Conservation (phyloP, 2,797 vertebrate species). For the Muscicapa striata region DNA sequence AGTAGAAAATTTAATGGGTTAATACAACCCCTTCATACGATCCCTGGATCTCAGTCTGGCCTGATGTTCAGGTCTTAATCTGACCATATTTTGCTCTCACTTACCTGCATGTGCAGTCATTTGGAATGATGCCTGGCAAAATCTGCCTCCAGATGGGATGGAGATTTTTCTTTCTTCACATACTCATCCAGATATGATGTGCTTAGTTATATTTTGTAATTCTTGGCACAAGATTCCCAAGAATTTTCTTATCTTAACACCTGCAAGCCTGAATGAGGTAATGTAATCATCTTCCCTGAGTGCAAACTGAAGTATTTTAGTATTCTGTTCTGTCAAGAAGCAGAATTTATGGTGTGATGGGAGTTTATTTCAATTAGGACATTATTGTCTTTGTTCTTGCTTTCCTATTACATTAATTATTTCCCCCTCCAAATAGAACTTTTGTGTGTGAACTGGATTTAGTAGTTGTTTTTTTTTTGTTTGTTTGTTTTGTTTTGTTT, state of each 20-base stretch:
- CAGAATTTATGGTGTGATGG: neutral
- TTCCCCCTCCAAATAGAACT: rapidly evolving
- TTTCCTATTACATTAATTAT: neutral
- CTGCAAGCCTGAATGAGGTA: neutral
- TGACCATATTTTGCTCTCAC: neutral
- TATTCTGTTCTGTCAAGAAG: neutral
- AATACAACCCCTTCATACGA: neutral
- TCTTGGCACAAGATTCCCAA: neutral
- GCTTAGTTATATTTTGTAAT: neutral
- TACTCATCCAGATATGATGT: neutral
- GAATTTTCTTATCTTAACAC: slow-evolving; percentile 12
- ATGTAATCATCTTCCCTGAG: neutral
- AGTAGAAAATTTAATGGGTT: neutral
- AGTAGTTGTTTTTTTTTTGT: rapidly evolving
- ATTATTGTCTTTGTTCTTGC: neutral
- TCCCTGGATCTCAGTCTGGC: neutral
- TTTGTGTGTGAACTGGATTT: neutral
- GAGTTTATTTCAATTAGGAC: neutral
- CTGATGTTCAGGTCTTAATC: neutral
- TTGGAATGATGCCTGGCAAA: neutral
- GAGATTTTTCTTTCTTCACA: neutral
- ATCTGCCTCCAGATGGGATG: neutral
- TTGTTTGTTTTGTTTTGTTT: too few relatives aligned
- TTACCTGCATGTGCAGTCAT: neutral
- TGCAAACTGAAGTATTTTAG: neutral